Evolutionary conservation across 2,888 invertebrate species (phyloP).

Genomic region (Panzeria rudis): DNA sequence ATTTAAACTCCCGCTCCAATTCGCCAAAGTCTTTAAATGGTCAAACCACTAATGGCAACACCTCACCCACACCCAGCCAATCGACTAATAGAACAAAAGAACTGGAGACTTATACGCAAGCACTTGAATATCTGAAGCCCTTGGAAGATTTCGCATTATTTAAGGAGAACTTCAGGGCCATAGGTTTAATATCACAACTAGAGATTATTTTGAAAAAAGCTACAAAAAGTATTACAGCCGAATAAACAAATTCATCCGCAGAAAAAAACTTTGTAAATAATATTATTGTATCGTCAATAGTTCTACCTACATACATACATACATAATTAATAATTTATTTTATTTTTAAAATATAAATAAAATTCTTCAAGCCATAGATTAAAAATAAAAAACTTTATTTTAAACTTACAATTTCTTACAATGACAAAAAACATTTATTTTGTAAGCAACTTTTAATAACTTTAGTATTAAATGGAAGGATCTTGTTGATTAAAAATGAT

Average conservation of each 20-base stretch:
- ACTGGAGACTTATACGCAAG: conserved; percentile 79
- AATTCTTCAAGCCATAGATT: not conserved
- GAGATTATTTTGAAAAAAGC: conserved; percentile 79
- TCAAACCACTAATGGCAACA: conserved; percentile 63
- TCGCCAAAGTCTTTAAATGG: conserved; percentile 71
- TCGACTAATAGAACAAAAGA: conserved; percentile 73
- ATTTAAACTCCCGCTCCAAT: conserved; percentile 66
- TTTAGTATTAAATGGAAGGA: not conserved
- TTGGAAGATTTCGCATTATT: conserved; percentile 81
- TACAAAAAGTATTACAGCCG: conserved; percentile 36
- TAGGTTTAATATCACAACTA: conserved; percentile 80
- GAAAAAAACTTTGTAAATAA: conserved; percentile 49
- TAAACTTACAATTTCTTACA: not conserved
- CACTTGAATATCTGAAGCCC: conserved; percentile 80
- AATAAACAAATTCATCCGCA: conserved; percentile 24
- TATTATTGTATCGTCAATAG: conserved; percentile 3
- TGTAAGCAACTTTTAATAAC: conserved; percentile 1
- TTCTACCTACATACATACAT: not conserved
- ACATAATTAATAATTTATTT: not conserved
- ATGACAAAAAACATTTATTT: not conserved
- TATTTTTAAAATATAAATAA: not conserved
- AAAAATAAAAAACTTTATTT: not conserved
- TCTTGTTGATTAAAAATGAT: conserved; percentile 10
- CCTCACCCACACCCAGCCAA: conserved; percentile 67
- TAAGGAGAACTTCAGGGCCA: conserved; percentile 81